These are phyloP conservation scores for Lepidothrix coronata DNA, from an alignment of 2,113 vertebrate species.

Conservation along the genomic window DNA sequence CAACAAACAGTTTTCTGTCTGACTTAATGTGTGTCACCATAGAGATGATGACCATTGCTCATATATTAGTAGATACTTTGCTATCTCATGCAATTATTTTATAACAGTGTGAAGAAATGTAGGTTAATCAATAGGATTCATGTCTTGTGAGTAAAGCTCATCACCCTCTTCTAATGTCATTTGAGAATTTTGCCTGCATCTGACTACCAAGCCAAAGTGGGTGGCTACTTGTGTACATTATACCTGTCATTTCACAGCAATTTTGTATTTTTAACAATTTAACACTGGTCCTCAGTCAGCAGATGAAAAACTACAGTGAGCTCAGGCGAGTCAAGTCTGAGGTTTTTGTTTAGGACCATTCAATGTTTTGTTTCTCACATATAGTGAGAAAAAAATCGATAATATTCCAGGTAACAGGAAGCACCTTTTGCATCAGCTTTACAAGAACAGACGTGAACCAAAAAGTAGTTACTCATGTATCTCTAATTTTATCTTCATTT, in stretches of 20 bases:
- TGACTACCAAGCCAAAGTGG: background rate
- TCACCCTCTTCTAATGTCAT: background rate
- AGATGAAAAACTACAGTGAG: background rate
- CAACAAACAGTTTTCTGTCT: background rate
- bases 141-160: background rate
- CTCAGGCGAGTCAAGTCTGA: background rate
- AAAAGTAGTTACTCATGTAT: background rate
- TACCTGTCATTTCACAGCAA: background rate
- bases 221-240: background rate
- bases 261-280: background rate
- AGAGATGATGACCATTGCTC: conserved; percentile 1
- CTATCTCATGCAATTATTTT: background rate
- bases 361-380: background rate
- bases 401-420: background rate
- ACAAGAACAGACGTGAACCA: background rate
- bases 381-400: background rate
- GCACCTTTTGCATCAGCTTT: background rate
- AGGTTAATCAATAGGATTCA: background rate
- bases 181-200: background rate
- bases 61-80: background rate
- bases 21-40: background rate
- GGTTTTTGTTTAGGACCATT: background rate
- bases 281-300: background rate
- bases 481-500: background rate
- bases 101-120: background rate